Evolutionary conservation across 2,888 invertebrate genomes (phyloP).

Genomic region (Xanthorhoe spadicearia): DNA sequence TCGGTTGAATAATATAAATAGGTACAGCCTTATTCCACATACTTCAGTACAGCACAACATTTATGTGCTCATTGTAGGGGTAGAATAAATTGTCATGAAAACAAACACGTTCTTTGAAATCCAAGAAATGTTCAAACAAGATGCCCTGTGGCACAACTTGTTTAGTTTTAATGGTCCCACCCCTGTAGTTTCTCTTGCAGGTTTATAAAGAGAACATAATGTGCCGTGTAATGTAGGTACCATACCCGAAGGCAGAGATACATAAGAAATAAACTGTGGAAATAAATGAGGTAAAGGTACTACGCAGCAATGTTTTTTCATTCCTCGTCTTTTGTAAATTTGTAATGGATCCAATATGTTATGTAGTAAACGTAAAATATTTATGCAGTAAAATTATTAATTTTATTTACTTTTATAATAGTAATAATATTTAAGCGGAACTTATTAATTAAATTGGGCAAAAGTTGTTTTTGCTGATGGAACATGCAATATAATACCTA

Average conservation of each 20-base stretch:
- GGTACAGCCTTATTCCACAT: neutral
- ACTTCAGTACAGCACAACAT: neutral
- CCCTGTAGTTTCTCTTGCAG: conserved; percentile 9
- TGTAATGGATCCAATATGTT: too few species aligned
- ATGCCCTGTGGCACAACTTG: conserved; percentile 18
- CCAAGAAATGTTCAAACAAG: conserved; percentile 1
- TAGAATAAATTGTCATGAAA: conserved; percentile 12
- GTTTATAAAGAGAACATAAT: conserved; percentile 4
- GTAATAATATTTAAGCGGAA: too few species aligned
- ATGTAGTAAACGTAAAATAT: too few species aligned
- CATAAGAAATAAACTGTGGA: too few species aligned
- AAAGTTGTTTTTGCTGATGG: neutral
- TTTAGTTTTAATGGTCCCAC: conserved; percentile 22
- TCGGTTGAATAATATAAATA: too few species aligned
- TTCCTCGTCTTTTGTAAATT: neutral
- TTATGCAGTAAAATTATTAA: too few species aligned
- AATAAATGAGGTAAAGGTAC: conserved; percentile 1
- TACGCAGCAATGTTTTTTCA: neutral
- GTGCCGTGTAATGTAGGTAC: neutral
- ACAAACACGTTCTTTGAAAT: conserved; percentile 12
- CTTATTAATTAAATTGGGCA: neutral
- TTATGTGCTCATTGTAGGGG: neutral
- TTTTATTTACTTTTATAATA: too few species aligned
- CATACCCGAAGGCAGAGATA: neutral
- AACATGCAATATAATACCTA: too few species aligned